A percentile compares a stretch with the other conserved stretches of the same genome.
phyloP scores from a whole-genome alignment of 2,888 invertebrate species.

The Lochmaea capreae region DNA sequence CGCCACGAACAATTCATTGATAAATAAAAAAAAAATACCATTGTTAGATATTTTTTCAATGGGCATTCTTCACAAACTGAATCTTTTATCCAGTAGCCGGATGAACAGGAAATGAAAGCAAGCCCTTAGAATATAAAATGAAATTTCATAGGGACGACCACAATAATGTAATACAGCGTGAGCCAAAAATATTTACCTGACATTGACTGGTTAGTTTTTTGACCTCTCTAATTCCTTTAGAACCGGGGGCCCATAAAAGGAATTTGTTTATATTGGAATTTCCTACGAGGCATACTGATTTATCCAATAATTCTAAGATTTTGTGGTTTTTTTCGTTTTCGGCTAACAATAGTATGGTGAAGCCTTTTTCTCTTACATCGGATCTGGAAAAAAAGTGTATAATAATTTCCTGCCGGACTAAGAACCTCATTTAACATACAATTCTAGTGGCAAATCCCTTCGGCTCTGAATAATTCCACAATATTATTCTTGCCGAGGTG shows the following conservation, averaged over 20 bases:
- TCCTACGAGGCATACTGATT: conserved; percentile 65
- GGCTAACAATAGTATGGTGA: conserved; percentile 67
- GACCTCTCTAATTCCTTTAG: conserved; percentile 48
- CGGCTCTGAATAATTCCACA: conserved; percentile 28
- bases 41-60: conserved; percentile 28
- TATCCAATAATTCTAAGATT: conserved; percentile 67
- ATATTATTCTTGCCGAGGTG: conserved; percentile 28
- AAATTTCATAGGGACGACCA: conserved; percentile 21
- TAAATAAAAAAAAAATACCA: neutral
- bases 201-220: conserved; percentile 59
- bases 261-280: conserved; percentile 61
- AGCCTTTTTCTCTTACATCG: conserved; percentile 65
- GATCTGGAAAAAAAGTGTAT: conserved; percentile 59
- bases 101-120: conserved; percentile 29
- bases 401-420: neutral
- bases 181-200: conserved; percentile 54
- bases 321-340: conserved; percentile 66
- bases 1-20: neutral
- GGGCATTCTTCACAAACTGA: conserved; percentile 33
- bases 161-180: conserved; percentile 5
- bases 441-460: conserved; percentile 28
- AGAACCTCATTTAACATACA: conserved; percentile 11
- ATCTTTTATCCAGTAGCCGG: conserved; percentile 24
- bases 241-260: conserved; percentile 62
- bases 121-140: conserved; percentile 35